phyloP scores from a whole-genome alignment of 2,113 vertebrate species.

The Calypte anna region DNA sequence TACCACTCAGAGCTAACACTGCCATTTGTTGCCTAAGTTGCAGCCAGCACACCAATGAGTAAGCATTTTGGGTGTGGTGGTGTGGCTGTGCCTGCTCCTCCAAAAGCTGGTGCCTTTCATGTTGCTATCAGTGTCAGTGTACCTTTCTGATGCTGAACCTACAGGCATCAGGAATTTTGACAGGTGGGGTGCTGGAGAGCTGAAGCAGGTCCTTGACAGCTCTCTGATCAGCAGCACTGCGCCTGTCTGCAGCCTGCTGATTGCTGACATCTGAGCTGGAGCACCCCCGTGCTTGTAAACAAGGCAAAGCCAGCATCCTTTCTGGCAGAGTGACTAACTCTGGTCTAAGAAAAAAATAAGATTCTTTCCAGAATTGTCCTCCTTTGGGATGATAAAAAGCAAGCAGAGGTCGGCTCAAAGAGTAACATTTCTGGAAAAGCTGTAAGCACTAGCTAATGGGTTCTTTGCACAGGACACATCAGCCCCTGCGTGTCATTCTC shows the following conservation, averaged over 20 bases:
- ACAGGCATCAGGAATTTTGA: not conserved
- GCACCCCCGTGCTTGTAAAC: not conserved
- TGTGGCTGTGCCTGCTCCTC: not conserved
- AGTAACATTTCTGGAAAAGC: not conserved
- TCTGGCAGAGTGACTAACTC: not conserved
- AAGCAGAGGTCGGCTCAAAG: not conserved
- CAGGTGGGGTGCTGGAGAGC: not conserved
- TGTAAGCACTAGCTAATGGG: not conserved
- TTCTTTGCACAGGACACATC: not conserved
- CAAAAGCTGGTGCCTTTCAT: not conserved
- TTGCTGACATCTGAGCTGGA: not conserved
- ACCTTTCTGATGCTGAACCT: not conserved
- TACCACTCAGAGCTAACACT: not conserved
- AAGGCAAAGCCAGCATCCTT: not conserved
- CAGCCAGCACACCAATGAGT: not conserved
- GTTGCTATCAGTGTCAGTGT: not conserved
- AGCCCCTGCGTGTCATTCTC: not conserved
- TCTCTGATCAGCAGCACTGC: not conserved
- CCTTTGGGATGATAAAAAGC: not conserved
- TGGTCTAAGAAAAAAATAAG: not conserved
- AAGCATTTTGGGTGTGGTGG: not conserved
- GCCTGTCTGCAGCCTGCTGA: not conserved
- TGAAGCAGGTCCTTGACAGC: not conserved
- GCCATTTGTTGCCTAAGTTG: not conserved
- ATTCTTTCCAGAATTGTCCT: not conserved